Evolutionary conservation across 2,888 invertebrate species (phyloP).

Genomic region (Coecobrya sp.): DNA sequence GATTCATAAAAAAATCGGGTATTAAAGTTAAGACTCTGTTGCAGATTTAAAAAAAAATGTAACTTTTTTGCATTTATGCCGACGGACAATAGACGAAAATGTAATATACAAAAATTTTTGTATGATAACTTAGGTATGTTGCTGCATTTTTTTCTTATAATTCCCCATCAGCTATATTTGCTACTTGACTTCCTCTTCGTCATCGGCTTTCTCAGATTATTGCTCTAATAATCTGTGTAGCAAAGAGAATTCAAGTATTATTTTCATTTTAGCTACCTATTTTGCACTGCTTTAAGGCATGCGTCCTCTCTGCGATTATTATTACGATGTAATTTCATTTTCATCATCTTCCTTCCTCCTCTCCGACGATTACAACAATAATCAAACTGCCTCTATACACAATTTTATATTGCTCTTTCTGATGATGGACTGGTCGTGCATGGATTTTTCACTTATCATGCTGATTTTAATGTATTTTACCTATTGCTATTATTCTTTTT

Average conservation of each 20-base stretch:
- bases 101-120: too few relatives aligned
- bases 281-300: background rate
- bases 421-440: slow-evolving; percentile 67
- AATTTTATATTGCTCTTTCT: background rate
- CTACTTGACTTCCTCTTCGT: background rate
- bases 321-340: slow-evolving; percentile 33
- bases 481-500: slow-evolving; percentile 11
- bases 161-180: slow-evolving; percentile 19
- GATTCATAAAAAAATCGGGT: too few relatives aligned
- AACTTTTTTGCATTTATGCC: too few relatives aligned
- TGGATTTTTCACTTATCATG: slow-evolving; percentile 71
- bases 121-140: too few relatives aligned
- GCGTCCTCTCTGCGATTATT: background rate
- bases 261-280: background rate
- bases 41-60: too few relatives aligned
- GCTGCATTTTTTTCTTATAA: background rate
- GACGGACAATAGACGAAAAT: too few relatives aligned
- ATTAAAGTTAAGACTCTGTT: too few relatives aligned
- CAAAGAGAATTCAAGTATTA: background rate
- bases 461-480: slow-evolving; percentile 36
- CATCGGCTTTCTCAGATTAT: background rate
- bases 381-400: background rate
- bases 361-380: background rate
- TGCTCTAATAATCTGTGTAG: background rate
- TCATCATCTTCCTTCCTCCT: background rate